Conservation (phyloP, 2,888 invertebrate genomes). For the Hemithea aestivaria region DNA sequence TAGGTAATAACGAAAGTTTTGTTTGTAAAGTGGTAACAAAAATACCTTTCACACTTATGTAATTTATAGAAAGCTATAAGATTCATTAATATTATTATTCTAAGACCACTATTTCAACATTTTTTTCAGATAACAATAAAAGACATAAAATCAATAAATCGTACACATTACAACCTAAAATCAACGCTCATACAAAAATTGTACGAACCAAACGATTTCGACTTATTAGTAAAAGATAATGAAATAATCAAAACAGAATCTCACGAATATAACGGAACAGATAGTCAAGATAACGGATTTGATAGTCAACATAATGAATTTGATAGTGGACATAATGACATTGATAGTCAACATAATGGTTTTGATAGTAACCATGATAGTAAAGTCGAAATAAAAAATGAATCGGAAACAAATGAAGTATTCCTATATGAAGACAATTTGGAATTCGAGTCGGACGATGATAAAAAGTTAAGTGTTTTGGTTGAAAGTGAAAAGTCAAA, state of each 20-base stretch:
- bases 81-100: no score
- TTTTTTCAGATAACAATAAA: slow-evolving; percentile 50
- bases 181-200: slow-evolving; percentile 38
- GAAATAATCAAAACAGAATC: slow-evolving; percentile 32
- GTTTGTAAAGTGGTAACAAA: no score
- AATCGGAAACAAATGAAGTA: slow-evolving; percentile 43
- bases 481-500: slow-evolving; percentile 20
- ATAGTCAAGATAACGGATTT: slow-evolving; percentile 5
- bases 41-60: no score
- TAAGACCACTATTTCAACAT: no score
- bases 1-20: no score
- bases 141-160: slow-evolving; percentile 49
- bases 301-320: background rate
- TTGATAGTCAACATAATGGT: background rate
- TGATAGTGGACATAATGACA: background rate
- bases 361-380: background rate
- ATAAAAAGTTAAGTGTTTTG: slow-evolving; percentile 41
- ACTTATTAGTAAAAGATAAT: slow-evolving; percentile 35
- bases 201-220: slow-evolving; percentile 39
- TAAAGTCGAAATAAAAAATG: slow-evolving; percentile 41
- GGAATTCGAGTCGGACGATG: slow-evolving; percentile 48
- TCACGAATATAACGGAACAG: slow-evolving; percentile 7
- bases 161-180: slow-evolving; percentile 35
- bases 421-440: slow-evolving; percentile 50
- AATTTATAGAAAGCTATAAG: no score